These are phyloP conservation scores for Bombus huntii DNA, from an alignment of 1,140 invertebrate genomes.

Conservation along the genomic window DNA sequence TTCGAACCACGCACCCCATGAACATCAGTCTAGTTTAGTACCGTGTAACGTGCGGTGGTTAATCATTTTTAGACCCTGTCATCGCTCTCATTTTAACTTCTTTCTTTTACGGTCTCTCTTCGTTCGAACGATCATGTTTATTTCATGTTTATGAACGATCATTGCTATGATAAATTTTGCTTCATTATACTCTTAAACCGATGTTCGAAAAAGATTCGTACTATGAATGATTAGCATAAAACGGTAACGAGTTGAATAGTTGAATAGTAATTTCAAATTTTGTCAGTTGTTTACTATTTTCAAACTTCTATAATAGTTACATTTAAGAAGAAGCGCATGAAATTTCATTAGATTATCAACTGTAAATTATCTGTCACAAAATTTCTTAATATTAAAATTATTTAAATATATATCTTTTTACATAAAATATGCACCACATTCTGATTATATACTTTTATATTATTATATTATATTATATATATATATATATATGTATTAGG, in stretches of 20 bases:
- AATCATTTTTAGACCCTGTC: conserved; percentile 44
- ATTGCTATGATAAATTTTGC: background rate
- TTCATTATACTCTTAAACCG: background rate
- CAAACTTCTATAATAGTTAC: too few relatives aligned
- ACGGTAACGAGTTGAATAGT: too few relatives aligned
- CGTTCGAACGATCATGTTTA: background rate
- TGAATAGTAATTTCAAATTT: too few relatives aligned
- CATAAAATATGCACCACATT: too few relatives aligned
- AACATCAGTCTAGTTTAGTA: conserved; percentile 59
- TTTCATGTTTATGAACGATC: background rate
- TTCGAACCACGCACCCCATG: conserved; percentile 45
- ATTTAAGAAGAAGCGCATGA: too few relatives aligned
- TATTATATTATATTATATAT: too few relatives aligned
- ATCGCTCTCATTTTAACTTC: conserved; percentile 2
- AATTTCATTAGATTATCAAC: too few relatives aligned
- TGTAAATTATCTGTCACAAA: too few relatives aligned
- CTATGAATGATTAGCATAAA: background rate
- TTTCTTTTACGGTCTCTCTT: background rate
- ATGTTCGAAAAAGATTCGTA: background rate
- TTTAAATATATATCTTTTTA: too few relatives aligned
- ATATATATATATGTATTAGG: too few relatives aligned
- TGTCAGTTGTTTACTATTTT: too few relatives aligned
- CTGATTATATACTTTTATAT: too few relatives aligned
- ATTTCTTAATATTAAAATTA: background rate
- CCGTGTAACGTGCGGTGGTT: conserved; percentile 45